phyloP scores from a whole-genome alignment of 2,888 invertebrate species.

The Carpatolechia fugitivella region DNA sequence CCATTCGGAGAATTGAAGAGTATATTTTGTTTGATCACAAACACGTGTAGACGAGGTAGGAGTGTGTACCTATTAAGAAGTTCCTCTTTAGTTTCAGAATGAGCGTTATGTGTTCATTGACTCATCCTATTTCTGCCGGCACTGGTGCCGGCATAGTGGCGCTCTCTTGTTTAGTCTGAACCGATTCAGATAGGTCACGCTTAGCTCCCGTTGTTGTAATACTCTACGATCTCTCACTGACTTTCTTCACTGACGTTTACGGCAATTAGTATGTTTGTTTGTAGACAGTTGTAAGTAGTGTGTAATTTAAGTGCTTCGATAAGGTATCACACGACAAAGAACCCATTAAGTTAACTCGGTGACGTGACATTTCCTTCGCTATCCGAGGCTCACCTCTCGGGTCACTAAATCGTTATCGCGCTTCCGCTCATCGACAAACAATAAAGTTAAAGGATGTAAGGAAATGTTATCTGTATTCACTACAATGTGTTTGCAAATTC shows the following conservation, averaged over 20 bases:
- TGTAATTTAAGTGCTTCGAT: conserved; percentile 45
- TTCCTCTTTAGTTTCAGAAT: conserved; percentile 8
- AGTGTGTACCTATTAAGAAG: not conserved
- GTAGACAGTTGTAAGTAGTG: conserved; percentile 2
- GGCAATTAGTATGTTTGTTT: not conserved
- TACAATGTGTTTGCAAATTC: not conserved
- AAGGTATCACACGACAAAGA: conserved; percentile 75
- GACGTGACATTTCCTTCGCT: conserved; percentile 77
- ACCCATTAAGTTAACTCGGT: conserved; percentile 68
- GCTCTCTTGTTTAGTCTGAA: conserved; percentile 5
- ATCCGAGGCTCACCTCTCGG: conserved; percentile 65
- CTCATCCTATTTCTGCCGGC: conserved; percentile 1
- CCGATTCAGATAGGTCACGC: not conserved
- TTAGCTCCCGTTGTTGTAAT: not conserved
- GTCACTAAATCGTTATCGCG: conserved; percentile 70
- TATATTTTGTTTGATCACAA: conserved; percentile 9
- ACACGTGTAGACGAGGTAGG: conserved; percentile 9
- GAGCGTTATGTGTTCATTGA: conserved; percentile 8
- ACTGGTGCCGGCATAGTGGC: not conserved
- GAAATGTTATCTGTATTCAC: not conserved
- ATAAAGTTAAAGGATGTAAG: too few species aligned
- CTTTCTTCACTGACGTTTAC: conserved; percentile 3
- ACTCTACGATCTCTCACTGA: not conserved
- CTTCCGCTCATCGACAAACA: conserved; percentile 48
- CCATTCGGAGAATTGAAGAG: not conserved